Base-by-base conservation (phyloP, 2,888 invertebrate genomes). In the Philaethria dido region DNA sequence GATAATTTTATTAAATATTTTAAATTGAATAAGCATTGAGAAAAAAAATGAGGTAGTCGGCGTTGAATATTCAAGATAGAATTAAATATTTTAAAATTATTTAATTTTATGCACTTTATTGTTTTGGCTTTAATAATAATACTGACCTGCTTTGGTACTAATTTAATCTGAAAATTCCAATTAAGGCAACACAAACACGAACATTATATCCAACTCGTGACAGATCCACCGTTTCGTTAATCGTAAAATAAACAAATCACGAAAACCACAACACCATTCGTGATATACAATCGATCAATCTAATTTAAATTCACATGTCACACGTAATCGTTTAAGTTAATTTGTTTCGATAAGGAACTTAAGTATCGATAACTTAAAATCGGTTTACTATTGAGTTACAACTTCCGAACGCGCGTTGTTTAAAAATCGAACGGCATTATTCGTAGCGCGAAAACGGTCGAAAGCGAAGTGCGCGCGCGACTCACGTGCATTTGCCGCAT, bases 401-500 rank as follows among this genome's bases (percentile, higher is more conserved):
- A 60, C 63, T 50, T 57, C 33, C 20, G 57, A 69, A 70, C 65
- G 67, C 47, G 64, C 50, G 61, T 55, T 62, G 69, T 74, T 71
- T 64, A 55, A 50, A 72, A 64, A 66, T 61, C 72, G 72, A 70
- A 62, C 70, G 69, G 36, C 64, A 70, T 73, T 66, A 75, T 78
- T 77, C 74, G 77, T 75, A 77, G 77, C 73, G 75, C 75, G 74
- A 74, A 73, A 69, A 71, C 75, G 59, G 68, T 69, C 74, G 73
- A 76, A 75, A 76, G 65, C 73, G 79, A 55, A 75, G 80, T 88
- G 91, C 90, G 91, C 92, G 88, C 88, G 88, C 90, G 85, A 83
- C 88, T 86, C 86, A 80, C 92, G 90, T 90, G 86, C 87, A 83
- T 78, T 80, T 78, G 81, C 82, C 81, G 81, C 88, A 85, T 90